Evolutionary conservation across 2,888 invertebrate genomes (phyloP), one percentile per base, ranked within the genome.

Genomic region (Syrphus vitripennis): DNA sequence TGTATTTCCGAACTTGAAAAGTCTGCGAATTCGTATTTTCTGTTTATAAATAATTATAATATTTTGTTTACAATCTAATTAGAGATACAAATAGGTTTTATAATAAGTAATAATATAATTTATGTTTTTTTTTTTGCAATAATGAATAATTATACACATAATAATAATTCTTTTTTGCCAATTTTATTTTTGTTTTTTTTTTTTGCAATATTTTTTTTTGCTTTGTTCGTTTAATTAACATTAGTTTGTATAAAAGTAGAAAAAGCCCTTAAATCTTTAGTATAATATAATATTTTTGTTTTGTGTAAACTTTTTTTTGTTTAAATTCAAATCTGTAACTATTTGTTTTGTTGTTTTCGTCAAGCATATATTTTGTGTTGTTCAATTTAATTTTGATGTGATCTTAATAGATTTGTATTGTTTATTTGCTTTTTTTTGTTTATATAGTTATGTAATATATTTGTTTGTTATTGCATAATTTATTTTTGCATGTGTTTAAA

Each of bases 21-120:
- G 90, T 90, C 89, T 90, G 90, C 89, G 88, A 88, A 67, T 67
- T 65, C 37, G 65, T 65, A 65, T 88, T 89, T 48, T 59, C 72
- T 59, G 70, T 45, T 76, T 77, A 72, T 89, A 90, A 89, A 89
- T 89, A 89, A 90, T 90, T 78, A 89, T 88, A 89, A 90, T 87
- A 83, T 80, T 61, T 81, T 88, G 88, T 88, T 83, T 88, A 88
- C 72, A 83, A 81, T 87, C 80, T 88, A 84, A 83, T 82, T 72
- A 80, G 87, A 80, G 87, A 83, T 87, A 83, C 69, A 83, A 59
- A 82, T 86, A 86, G 77, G 72, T 81, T 63, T 81, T 72, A 83
- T 83, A 83, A 82, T 79, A 83, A 63, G 70, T 88, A 88, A 87
- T 87, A 88, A 89, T 87, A 83, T 78, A 74, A 83, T 87, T 83